A percentile compares a stretch with the other conserved stretches of the same genome.
Conservation (phyloP, 2,797 vertebrate species). For the Chloroceryle inda region DNA sequence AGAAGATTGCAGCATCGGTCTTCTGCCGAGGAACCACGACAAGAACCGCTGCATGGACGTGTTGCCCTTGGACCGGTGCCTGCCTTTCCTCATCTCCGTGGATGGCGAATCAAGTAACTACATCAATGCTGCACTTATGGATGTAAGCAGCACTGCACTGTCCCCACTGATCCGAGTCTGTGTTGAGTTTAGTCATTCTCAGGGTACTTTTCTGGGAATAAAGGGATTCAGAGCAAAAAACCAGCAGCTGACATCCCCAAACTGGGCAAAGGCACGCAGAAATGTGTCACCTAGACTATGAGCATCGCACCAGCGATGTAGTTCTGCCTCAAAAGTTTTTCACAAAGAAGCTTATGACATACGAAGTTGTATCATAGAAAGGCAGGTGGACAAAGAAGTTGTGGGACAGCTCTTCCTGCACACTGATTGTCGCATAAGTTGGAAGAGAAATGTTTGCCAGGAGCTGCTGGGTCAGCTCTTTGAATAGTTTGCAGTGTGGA, state of each 20-base stretch:
- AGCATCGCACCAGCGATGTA: accelerated
- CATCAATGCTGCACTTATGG: conserved; percentile 97
- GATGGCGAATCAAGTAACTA: conserved; percentile 98
- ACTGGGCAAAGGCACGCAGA: not conserved
- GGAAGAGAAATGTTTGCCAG: not conserved
- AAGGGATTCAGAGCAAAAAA: not conserved
- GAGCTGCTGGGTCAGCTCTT: not conserved
- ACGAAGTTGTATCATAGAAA: not conserved
- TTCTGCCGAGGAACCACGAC: conserved; percentile 94
- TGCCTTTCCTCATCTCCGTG: conserved; percentile 97
- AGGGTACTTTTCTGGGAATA: not conserved
- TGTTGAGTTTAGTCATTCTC: accelerated
- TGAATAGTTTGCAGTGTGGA: not conserved
- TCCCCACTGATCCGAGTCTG: not conserved
- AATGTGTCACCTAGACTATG: accelerated
- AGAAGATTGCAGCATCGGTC: conserved; percentile 96
- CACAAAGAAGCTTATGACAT: not conserved
- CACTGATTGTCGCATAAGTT: accelerated
- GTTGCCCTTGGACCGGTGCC: conserved; percentile 93
- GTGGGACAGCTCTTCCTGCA: not conserved
- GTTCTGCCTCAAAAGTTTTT: not conserved
- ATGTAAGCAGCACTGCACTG: conserved; percentile 82
- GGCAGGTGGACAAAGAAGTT: not conserved
- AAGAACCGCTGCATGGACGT: conserved; percentile 98
- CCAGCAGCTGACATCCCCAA: not conserved